Base-by-base conservation (phyloP, 2,797 vertebrate species). In the Muraenolepis orangiensis region DNA sequence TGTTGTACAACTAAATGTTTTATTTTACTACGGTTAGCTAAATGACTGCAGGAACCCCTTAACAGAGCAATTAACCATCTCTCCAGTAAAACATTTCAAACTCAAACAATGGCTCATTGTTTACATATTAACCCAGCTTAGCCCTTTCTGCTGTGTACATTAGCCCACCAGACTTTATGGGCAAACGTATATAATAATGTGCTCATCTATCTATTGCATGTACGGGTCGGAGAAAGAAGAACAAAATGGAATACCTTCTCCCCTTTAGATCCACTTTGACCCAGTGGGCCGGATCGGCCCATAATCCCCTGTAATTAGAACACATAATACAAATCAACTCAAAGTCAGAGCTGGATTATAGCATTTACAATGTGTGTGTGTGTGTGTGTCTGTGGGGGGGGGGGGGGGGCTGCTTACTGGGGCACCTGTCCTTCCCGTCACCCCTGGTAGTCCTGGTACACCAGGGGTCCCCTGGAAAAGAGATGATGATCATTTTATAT, bases 221-320 rank as follows among this genome's bases (percentile, higher is more conserved):
- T n/a, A 66, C 11, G 42, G 29, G 38, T 8, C 3, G 51, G 34
- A 66, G 74, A 69, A 14, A 23, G 2, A 0, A 64, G 18, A 23
- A 34, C 69, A 2, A 42, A 0, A 38, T 6, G 11, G n/a, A 38
- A 82, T 95, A 99, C 98, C 93, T 94, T 96, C 80, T 98, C 96
- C 78, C 98, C 98, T 88, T 96, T 98, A 74, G 81, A 13, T 86
- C 96, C 98, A 1, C 74, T 0, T 57, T 93, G 91, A 30, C 96
- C 96, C 0, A 91, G 87, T 80, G 95, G 92, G 76, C 98, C 97
- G 2, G 94, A 93, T 93, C 96, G 94, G 83, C 98, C 98, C 82
- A 94, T 78, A 23, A 93, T 82, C 40, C 98, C 97, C 98, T 99
- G 86, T 74, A 89, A 91, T 93, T 14, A 93, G 1, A 91, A 51